Percentiles rank a stretch among this genome's conserved stretches.
phyloP scores from a whole-genome alignment of 2,888 invertebrate genomes.

The Dasysyrphus albostriatus region DNA sequence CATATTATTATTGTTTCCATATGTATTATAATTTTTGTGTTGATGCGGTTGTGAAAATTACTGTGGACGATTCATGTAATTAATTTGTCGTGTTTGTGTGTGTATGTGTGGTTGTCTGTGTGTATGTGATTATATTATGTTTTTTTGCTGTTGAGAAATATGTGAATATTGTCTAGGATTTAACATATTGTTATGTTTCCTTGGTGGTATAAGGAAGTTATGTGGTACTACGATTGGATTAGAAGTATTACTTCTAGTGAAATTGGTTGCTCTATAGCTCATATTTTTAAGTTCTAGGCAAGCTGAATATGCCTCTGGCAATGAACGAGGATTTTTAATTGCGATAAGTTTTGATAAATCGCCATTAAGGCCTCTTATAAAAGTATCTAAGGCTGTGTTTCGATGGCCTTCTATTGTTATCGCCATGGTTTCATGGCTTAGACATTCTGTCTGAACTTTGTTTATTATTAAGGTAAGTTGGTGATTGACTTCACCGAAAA shows the following conservation, averaged over 20 bases:
- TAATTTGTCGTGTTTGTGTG: background rate
- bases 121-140: background rate
- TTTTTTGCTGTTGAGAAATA: background rate
- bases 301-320: slow-evolving; percentile 8
- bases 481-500: too few relatives aligned
- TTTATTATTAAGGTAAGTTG: too few relatives aligned
- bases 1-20: too few relatives aligned
- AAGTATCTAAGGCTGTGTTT: too few relatives aligned
- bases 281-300: background rate
- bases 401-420: background rate
- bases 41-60: too few relatives aligned
- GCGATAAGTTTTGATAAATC: slow-evolving; percentile 8
- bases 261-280: slow-evolving; percentile 2
- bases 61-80: too few relatives aligned
- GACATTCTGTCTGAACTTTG: slow-evolving; percentile 1
- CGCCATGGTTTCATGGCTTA: background rate
- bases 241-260: too few relatives aligned
- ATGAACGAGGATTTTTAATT: background rate
- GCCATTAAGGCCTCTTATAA: too few relatives aligned
- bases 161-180: background rate
- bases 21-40: too few relatives aligned
- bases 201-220: too few relatives aligned
- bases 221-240: too few relatives aligned
- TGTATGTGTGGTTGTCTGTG: background rate
- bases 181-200: background rate